Evolutionary conservation across 2,888 invertebrate species (phyloP), one percentile per base, ranked within the genome.

Genomic region (Tachina grossa): DNA sequence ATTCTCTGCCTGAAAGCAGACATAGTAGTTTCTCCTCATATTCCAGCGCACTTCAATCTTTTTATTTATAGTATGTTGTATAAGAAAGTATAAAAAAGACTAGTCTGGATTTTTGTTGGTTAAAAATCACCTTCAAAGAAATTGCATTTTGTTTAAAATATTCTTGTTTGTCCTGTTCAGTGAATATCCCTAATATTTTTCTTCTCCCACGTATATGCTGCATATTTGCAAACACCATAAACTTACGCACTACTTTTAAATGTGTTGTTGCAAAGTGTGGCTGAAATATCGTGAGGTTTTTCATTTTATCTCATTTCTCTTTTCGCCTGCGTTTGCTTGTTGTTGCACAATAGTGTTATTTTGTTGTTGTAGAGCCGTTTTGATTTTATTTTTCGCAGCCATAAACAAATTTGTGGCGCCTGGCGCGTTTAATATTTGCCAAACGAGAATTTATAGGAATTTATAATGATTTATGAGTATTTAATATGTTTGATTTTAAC

Each of bases 321-420:
- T 22, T 61, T 65, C 14, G 14, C 16, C 31, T 39, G 16, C 13
- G 47, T 49, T 19, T 71, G 53, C 55, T 4, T 31, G 4, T 47
- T 47, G 68, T 43, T 72, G 83, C 71, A 65, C 65, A 63, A 57
- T 47, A 45, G 13, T 55, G 3, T 65, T 47, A 39, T 66, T 45
- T 53, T 61, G 22, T 43, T 31, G 61, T 61, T 61, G 53, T 10
- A 22, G 16, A 53, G 78, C 16, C 74, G 53, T 49, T 63, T 65
- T 65, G 16, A 45, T 16, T 80, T 82, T 47, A 13, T 65, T 49
- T 74, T 63, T 43, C 41, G 16, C 45, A 55, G 19, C 22, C 76
- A 59, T 47, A 68, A 74, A 74, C 59, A 81, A 74, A 81, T 81
- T 77, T 81, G 77, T 81, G 81, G 84, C 81, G 81, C 84, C 81